Conservation (phyloP, 1,140 invertebrate genomes). For the Drosophila carrolli region DNA sequence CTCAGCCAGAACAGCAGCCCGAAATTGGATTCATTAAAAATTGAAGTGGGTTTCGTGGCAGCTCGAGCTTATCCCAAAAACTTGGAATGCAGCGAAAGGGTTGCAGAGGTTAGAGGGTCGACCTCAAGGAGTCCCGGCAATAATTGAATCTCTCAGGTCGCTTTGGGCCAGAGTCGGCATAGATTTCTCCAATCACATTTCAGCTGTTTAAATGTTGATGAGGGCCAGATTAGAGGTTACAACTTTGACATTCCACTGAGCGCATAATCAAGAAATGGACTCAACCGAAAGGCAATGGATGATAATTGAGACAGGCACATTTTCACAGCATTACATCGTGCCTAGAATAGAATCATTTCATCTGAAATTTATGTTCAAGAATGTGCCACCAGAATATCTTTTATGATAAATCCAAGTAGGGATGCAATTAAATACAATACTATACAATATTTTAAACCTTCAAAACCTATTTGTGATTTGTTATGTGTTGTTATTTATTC, state of each 20-base stretch:
- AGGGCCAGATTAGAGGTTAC: conserved; percentile 50
- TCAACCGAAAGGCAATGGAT: not conserved
- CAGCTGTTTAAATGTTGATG: conserved; percentile 47
- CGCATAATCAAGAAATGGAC: conserved; percentile 19
- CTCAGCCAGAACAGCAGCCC: conserved; percentile 42
- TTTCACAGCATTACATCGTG: not conserved
- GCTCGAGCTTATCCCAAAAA: conserved; percentile 62
- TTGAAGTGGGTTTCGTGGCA: conserved; percentile 67
- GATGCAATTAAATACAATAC: too few species aligned
- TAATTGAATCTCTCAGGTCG: conserved; percentile 48
- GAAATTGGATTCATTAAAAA: conserved; percentile 82
- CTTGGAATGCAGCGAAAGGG: conserved; percentile 44
- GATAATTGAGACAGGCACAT: conserved; percentile 6
- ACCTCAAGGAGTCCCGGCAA: conserved; percentile 29
- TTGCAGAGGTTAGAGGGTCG: conserved; percentile 10
- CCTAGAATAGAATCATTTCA: not conserved
- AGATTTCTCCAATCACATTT: conserved; percentile 51
- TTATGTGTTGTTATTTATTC: too few species aligned
- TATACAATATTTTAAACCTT: too few species aligned
- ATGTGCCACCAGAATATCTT: too few species aligned
- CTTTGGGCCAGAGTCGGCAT: conserved; percentile 34
- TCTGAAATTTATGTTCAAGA: not conserved
- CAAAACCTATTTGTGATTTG: too few species aligned
- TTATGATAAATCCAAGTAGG: too few species aligned
- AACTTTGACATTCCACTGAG: conserved; percentile 49